Percentiles rank a stretch among this genome's conserved stretches.
Conservation (phyloP, 2,113 vertebrate genomes). For the Saguinus imperator region DNA sequence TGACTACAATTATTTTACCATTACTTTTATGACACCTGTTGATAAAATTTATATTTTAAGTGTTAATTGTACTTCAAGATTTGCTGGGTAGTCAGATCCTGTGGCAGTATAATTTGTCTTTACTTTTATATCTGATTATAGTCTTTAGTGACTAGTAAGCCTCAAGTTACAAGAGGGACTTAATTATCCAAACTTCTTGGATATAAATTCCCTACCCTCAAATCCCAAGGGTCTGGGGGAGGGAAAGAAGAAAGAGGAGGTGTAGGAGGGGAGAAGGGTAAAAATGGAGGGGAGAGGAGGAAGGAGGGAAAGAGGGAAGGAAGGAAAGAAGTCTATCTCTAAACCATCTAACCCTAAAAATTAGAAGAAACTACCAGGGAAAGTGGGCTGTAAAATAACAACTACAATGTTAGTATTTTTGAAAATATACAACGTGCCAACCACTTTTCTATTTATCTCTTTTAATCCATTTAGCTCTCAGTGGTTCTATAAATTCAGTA, state of each 20-base stretch:
- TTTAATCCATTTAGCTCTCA: not conserved
- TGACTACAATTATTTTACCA: not conserved
- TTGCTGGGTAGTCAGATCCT: not conserved
- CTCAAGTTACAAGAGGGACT: not conserved
- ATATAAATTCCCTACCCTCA: not conserved
- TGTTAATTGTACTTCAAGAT: not conserved
- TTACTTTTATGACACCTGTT: not conserved
- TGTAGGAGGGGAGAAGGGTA: not conserved
- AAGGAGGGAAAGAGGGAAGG: not conserved
- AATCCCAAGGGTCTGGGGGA: not conserved
- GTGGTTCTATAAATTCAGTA: not conserved
- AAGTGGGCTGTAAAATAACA: not conserved
- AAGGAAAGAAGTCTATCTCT: not conserved
- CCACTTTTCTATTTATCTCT: not conserved
- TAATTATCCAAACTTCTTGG: not conserved
- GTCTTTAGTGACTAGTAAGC: not conserved
- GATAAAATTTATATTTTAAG: not conserved
- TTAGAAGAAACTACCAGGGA: not conserved
- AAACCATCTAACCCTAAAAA: not conserved
- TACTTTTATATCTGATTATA: conserved; percentile 5
- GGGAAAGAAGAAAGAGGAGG: accelerated
- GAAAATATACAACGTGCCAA: not conserved
- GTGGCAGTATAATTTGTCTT: not conserved
- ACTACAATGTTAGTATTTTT: not conserved
- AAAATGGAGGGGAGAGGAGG: no score